Conservation (phyloP, 1,140 invertebrate species). For the Drosophila sucinea region DNA sequence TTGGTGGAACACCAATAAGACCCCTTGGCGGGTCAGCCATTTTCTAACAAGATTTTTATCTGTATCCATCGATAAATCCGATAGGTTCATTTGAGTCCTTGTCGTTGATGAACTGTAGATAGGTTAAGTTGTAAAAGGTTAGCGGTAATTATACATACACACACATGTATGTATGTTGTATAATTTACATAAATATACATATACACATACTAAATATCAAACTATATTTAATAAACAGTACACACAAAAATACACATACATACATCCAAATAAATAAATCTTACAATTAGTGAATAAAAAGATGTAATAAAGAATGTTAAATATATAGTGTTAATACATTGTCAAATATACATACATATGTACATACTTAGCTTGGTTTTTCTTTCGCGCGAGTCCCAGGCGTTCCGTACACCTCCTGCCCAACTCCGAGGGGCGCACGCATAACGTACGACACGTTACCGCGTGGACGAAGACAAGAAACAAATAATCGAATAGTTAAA, state of each 20-base stretch:
- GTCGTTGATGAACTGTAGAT: constrained; percentile 13
- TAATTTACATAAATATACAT: constrained; percentile 8
- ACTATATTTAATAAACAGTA: constrained; percentile 10
- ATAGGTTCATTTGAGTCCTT: not conserved
- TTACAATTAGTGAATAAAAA: constrained; percentile 16
- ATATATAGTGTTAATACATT: constrained; percentile 9
- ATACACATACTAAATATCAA: constrained; percentile 14
- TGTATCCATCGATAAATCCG: constrained; percentile 3
- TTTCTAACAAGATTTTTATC: not conserved
- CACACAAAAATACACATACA: constrained; percentile 13
- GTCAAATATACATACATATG: not conserved
- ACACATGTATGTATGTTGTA: not conserved
- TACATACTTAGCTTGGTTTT: not conserved
- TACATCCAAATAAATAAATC: constrained; percentile 13
- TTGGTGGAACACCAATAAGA: too few relatives aligned
- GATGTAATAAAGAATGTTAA: constrained; percentile 12
- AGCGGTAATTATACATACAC: not conserved
- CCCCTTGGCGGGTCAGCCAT: not conserved
- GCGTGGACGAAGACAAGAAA: too few relatives aligned
- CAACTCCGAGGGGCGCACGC: too few relatives aligned
- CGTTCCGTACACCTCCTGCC: too few relatives aligned
- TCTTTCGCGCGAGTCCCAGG: too few relatives aligned
- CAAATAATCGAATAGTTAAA: too few relatives aligned
- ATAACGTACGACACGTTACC: too few relatives aligned
- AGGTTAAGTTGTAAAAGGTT: constrained; percentile 14